A percentile compares a stretch with the other conserved stretches of the same genome.
These are phyloP conservation scores for Campoletis sonorensis DNA, from an alignment of 1,140 invertebrate genomes.

Conservation along the genomic window DNA sequence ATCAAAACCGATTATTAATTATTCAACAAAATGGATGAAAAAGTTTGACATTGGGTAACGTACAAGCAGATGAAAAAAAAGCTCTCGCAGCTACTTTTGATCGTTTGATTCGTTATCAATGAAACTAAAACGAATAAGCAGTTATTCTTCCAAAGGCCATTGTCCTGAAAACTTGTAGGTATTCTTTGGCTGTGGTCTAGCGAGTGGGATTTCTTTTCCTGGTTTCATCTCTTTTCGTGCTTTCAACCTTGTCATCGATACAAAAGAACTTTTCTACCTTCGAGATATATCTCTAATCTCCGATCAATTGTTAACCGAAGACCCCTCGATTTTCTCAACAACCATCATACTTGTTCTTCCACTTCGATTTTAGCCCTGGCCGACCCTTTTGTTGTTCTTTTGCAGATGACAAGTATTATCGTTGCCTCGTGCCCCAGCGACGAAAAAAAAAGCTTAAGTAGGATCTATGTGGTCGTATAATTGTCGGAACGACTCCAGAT, in stretches of 20 bases:
- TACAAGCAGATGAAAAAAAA: not conserved
- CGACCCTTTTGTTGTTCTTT: not conserved
- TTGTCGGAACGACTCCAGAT: too few relatives aligned
- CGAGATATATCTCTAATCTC: slow-evolving; percentile 53
- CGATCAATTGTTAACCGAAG: slow-evolving; percentile 48
- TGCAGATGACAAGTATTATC: not conserved
- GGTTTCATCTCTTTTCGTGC: too few relatives aligned
- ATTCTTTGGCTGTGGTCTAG: not conserved
- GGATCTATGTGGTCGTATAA: too few relatives aligned
- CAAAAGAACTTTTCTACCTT: slow-evolving; percentile 32
- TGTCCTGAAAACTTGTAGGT: not conserved
- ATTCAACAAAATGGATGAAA: too few relatives aligned
- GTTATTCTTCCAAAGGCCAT: not conserved
- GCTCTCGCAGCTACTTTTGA: not conserved
- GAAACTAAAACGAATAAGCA: not conserved
- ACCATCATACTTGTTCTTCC: not conserved
- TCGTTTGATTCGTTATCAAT: not conserved
- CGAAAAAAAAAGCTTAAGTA: too few relatives aligned
- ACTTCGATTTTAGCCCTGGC: not conserved
- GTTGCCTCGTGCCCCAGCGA: not conserved
- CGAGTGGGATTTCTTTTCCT: not conserved
- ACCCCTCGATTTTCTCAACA: not conserved
- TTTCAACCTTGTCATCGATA: slow-evolving; percentile 1
- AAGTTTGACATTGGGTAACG: not conserved
- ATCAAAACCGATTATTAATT: too few relatives aligned